Base-by-base conservation (phyloP, 2,888 invertebrate genomes). In the Orchesella flavescens region DNA sequence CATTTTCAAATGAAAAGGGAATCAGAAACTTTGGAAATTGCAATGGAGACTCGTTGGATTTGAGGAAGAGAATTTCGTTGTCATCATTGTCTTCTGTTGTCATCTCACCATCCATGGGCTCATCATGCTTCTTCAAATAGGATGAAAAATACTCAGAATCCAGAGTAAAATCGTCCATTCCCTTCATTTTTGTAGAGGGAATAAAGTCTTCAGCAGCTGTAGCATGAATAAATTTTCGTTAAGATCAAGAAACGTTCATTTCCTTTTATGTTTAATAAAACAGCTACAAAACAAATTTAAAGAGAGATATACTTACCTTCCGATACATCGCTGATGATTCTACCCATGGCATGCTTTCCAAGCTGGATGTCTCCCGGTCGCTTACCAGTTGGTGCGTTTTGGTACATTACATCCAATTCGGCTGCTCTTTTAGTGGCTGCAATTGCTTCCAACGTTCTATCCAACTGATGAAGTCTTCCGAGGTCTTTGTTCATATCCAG, bases 101-200 rank as follows among this genome's bases (percentile, higher is more conserved):
- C 4, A 17, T 2, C 3, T 84, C 85, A 78, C 85, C 87, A 15
- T 87, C 73, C 23, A 79, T 78, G 80, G 75, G 80, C 21, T 73
- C 84, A 15, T 87, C 86, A 2, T 86, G 89, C 71, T 90, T 90
- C 75, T 92, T 92, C 75, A 93, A 91, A 89, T 94, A 95, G 90
- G 85, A 76, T 1, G 85, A 17, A 63, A 85, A 88, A 61, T 88
- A 88, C 49, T 87, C 87, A 0, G 87, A 88, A 46, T 88, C 88
- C 44, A 88, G 74, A 0, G 87, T 72, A 19, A 88, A 87, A 19
- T 87, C 88, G 2, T 88, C 87, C 90, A 92, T 92, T 84, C 96
- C 96, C 90, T 95, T 95, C 2, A 97, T 91, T 90, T 94, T 93
- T 0, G 94, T 94, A 0, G 95, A 94, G 0, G 97, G 97, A 66